Conservation (phyloP, 2,888 invertebrate genomes). For the Cactoblastis cactorum region DNA sequence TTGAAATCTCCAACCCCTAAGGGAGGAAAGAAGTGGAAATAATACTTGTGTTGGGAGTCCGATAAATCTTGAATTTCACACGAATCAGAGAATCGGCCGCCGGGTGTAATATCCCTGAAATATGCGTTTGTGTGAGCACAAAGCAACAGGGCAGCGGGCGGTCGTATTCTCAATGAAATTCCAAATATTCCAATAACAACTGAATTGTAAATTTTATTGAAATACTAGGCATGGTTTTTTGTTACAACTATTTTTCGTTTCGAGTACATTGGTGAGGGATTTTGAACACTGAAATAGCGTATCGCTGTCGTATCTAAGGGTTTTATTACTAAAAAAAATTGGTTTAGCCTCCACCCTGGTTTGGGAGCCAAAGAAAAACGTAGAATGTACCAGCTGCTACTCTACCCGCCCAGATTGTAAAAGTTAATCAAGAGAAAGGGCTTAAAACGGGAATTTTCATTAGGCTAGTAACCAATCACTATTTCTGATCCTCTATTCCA, state of each 20-base stretch:
- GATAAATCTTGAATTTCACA: slow-evolving; percentile 20
- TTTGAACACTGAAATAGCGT: too few species aligned
- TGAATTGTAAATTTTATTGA: slow-evolving; percentile 36
- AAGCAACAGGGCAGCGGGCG: slow-evolving; percentile 40
- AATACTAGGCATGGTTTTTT: slow-evolving; percentile 16
- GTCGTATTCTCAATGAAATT: slow-evolving; percentile 39
- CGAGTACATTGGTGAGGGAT: not conserved
- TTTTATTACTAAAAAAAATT: too few species aligned
- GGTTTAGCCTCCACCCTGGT: too few species aligned
- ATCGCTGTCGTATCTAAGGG: too few species aligned
- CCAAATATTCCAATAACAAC: slow-evolving; percentile 56
- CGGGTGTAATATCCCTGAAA: slow-evolving; percentile 48
- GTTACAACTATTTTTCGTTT: not conserved
- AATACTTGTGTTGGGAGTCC: not conserved
- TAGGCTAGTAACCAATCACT: too few species aligned
- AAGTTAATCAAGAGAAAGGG: too few species aligned
- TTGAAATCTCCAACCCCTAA: too few species aligned
- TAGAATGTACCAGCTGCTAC: too few species aligned
- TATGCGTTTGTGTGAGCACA: slow-evolving; percentile 50
- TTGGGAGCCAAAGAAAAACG: too few species aligned
- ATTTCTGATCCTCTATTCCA: too few species aligned
- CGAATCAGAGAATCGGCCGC: slow-evolving; percentile 30
- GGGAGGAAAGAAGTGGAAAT: not conserved
- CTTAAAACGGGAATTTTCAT: too few species aligned
- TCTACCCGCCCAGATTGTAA: too few species aligned